phyloP scores from a whole-genome alignment of 2,797 vertebrate species.

The Smutsia temminckii region DNA sequence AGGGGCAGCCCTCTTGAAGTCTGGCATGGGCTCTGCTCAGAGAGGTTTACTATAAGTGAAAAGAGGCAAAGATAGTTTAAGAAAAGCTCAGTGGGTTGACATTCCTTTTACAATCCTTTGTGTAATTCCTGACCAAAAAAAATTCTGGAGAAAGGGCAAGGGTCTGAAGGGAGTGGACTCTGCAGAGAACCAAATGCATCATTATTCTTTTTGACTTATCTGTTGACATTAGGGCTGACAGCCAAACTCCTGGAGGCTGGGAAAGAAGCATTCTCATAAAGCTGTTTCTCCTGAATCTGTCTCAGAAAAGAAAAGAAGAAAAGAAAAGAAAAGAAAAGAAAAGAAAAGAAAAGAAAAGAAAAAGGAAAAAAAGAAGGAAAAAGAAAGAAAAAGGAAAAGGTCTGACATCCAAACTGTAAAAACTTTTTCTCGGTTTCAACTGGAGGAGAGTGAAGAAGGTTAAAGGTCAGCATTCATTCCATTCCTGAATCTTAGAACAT shows the following conservation, averaged over 20 bases:
- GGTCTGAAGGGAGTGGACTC: neutral
- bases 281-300: neutral
- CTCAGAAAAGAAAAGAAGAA: neutral
- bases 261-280: neutral
- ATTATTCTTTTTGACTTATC: neutral
- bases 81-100: neutral
- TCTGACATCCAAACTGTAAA: neutral
- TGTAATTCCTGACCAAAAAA: conserved; percentile 9
- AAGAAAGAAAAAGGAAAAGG: neutral
- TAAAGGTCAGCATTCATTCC: neutral
- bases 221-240: neutral
- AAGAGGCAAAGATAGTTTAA: neutral
- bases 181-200: neutral
- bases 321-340: neutral
- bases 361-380: neutral
- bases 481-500: neutral
- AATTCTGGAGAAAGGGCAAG: neutral
- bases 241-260: conserved; percentile 39
- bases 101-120: neutral
- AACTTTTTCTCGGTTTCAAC: neutral
- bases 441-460: neutral
- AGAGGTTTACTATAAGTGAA: neutral
- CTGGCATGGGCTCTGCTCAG: neutral
- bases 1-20: neutral
- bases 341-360: neutral